These are phyloP conservation scores for Vollenhovia emeryi DNA, from an alignment of 1,140 invertebrate species.

Conservation along the genomic window DNA sequence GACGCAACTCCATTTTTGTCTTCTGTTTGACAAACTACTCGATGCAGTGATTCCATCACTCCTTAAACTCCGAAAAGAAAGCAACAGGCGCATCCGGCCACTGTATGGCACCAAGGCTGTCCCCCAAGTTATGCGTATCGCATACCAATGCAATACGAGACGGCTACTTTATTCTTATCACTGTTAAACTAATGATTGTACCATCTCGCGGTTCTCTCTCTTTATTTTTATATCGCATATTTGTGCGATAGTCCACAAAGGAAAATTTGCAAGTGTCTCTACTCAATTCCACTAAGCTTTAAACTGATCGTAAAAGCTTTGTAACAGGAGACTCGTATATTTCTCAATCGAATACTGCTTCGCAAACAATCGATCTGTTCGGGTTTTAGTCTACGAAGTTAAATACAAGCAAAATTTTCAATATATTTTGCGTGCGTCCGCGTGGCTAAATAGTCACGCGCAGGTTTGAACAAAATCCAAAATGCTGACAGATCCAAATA, in stretches of 20 bases:
- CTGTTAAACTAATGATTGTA: constrained; percentile 19
- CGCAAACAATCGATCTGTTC: background rate
- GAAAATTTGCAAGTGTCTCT: background rate
- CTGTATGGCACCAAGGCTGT: constrained; percentile 71
- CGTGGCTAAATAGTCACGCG: background rate
- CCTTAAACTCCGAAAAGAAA: constrained; percentile 77
- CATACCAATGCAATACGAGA: constrained; percentile 75
- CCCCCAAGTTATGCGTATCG: constrained; percentile 57
- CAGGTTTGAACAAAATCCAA: background rate
- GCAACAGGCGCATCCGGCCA: constrained; percentile 75
- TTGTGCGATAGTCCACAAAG: background rate
- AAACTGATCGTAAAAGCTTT: background rate
- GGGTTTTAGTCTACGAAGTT: no score
- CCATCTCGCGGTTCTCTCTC: background rate
- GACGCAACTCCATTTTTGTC: background rate
- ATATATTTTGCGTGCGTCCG: background rate
- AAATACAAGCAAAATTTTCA: background rate
- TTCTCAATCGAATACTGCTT: background rate
- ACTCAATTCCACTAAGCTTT: background rate
- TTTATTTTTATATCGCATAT: background rate
- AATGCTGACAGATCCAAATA: background rate
- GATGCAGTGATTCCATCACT: background rate
- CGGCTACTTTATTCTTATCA: constrained; percentile 71
- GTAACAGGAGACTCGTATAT: background rate
- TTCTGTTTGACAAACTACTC: background rate